These are phyloP conservation scores for Canis aureus DNA, from an alignment of 2,113 vertebrate species.

Conservation along the genomic window DNA sequence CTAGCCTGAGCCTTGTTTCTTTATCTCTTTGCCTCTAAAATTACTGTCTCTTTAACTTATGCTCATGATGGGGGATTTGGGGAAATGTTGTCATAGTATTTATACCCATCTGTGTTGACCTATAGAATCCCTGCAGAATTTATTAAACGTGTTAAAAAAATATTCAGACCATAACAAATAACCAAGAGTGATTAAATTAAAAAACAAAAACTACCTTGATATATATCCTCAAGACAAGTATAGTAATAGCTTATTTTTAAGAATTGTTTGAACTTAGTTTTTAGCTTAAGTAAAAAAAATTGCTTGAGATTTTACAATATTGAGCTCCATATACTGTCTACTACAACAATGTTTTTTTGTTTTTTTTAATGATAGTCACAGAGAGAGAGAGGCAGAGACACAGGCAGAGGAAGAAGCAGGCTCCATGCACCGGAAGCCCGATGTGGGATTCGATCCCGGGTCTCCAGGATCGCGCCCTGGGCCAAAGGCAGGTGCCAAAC, in stretches of 20 bases:
- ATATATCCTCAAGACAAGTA: background rate
- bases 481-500: too few relatives aligned
- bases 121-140: background rate
- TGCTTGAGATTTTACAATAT: background rate
- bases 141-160: background rate
- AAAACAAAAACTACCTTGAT: background rate
- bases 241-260: conserved; percentile 14
- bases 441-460: too few relatives aligned
- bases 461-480: too few relatives aligned
- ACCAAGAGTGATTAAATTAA: background rate
- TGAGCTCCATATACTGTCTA: background rate
- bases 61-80: background rate
- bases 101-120: background rate
- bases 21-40: background rate
- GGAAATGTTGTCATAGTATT: background rate
- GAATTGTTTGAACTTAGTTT: conserved; percentile 9
- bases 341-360: background rate
- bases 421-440: too few relatives aligned
- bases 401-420: too few relatives aligned
- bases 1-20: background rate
- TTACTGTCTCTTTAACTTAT: background rate
- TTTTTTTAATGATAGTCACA: too few relatives aligned
- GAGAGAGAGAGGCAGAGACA: too few relatives aligned
- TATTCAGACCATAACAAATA: background rate
- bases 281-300: background rate